Evolutionary conservation across 2,113 vertebrate species (phyloP).

Genomic region (Calidris pugnax): DNA sequence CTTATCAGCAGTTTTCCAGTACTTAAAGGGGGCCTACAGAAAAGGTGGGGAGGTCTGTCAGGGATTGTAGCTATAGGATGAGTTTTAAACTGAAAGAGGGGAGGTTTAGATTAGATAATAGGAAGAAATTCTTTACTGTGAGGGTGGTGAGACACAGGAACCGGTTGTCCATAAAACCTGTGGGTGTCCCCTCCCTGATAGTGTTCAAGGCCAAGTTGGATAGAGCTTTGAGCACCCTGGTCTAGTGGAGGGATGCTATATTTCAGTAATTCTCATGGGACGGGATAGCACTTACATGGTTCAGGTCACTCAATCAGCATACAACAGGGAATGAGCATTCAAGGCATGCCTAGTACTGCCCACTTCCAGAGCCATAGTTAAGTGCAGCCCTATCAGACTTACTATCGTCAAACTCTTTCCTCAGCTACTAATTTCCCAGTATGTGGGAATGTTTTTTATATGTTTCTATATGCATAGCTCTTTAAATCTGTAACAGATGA

Average conservation of each 20-base stretch:
- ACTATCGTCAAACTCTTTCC: neutral
- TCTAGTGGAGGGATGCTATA: neutral
- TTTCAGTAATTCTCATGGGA: neutral
- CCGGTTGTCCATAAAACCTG: neutral
- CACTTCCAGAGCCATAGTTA: neutral
- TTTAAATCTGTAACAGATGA: neutral
- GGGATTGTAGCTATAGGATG: neutral
- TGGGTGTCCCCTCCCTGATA: neutral
- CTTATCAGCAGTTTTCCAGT: neutral
- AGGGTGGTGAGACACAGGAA: neutral
- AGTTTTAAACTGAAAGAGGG: neutral
- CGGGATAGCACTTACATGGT: rapidly evolving
- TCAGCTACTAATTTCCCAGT: neutral
- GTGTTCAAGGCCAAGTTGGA: neutral
- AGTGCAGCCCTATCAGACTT: neutral
- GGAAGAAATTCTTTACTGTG: neutral
- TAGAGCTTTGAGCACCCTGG: neutral
- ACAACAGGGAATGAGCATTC: neutral
- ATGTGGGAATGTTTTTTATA: rapidly evolving
- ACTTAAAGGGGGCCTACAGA: neutral
- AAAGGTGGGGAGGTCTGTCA: neutral
- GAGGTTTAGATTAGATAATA: neutral
- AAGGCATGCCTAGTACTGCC: neutral
- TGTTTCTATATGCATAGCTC: neutral
- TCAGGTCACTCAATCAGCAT: neutral